Conservation (phyloP, 2,888 invertebrate species). For the Hemistola chrysoprasaria region DNA sequence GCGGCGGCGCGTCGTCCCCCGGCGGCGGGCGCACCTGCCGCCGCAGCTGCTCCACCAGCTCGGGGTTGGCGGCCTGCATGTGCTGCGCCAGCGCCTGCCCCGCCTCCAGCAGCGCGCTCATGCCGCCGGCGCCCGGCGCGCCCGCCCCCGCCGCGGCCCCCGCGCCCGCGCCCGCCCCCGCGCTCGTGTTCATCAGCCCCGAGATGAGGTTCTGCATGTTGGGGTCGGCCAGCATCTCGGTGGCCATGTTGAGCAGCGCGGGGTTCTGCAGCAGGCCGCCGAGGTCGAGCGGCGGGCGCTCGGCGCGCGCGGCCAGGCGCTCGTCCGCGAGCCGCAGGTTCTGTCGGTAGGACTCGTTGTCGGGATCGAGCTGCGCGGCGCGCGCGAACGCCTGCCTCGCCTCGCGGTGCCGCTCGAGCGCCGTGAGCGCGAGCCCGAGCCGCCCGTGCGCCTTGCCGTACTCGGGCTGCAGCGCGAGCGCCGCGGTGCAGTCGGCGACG, state of each 20-base stretch:
- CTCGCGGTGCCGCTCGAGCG: constrained; percentile 90
- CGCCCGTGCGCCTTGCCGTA: constrained; percentile 98
- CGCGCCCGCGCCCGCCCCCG: constrained; percentile 32
- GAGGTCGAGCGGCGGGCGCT: constrained; percentile 81
- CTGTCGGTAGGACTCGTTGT: constrained; percentile 93
- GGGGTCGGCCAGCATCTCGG: constrained; percentile 92
- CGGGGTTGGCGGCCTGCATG: constrained; percentile 91
- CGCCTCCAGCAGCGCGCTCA: constrained; percentile 77
- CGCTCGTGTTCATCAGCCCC: constrained; percentile 73
- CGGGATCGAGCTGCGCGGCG: constrained; percentile 95
- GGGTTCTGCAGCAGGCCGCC: constrained; percentile 90
- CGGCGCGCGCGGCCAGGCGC: constrained; percentile 84
- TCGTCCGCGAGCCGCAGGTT: constrained; percentile 93
- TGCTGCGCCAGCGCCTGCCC: constrained; percentile 92
- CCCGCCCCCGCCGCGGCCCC: constrained; percentile 30
- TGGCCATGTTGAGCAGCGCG: constrained; percentile 91
- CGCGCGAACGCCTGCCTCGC: constrained; percentile 93
- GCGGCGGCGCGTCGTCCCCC: constrained; percentile 41
- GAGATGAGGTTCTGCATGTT: constrained; percentile 89
- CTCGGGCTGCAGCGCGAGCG: constrained; percentile 92
- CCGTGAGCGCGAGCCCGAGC: constrained; percentile 93
- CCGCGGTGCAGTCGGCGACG: constrained; percentile 94
- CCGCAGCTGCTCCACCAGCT: constrained; percentile 89
- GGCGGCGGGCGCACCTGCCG: constrained; percentile 82
- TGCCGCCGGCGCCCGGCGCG: constrained; percentile 48